A percentile compares a stretch with the other conserved stretches of the same genome.
Conservation (phyloP, 2,888 invertebrate genomes). For the Volucella inanis region DNA sequence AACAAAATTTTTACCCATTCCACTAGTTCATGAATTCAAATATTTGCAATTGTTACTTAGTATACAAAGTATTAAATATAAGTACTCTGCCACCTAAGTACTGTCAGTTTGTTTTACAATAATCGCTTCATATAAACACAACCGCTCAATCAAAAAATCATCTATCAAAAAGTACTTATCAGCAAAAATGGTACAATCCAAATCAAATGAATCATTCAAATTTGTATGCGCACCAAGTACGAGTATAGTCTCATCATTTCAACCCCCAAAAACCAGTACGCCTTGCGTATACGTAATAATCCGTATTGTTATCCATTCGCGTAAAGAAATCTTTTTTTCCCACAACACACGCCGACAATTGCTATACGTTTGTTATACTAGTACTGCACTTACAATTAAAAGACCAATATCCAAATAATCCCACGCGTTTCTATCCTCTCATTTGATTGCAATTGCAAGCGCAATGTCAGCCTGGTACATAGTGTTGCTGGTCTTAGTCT, state of each 20-base stretch:
- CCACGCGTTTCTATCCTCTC: conserved; percentile 5
- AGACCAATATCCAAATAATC: conserved; percentile 13
- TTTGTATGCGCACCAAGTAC: conserved; percentile 1
- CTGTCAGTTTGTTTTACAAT: no score
- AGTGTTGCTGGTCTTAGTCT: no score
- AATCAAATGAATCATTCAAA: conserved; percentile 20
- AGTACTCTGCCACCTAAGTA: no score
- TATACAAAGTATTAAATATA: no score
- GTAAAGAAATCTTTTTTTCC: conserved; percentile 22
- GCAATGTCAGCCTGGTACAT: not conserved
- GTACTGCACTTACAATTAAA: not conserved
- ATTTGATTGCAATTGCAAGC: conserved; percentile 6
- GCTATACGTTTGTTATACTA: not conserved
- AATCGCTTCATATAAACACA: no score
- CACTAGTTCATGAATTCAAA: no score
- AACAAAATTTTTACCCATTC: no score
- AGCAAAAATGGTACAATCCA: not conserved
- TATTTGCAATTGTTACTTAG: no score
- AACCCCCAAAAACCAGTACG: not conserved
- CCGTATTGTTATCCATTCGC: conserved; percentile 35
- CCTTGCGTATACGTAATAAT: conserved; percentile 9
- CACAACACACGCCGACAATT: not conserved
- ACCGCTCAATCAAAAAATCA: no score
- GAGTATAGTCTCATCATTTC: not conserved
- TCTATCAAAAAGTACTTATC: no score